Evolutionary conservation across 2,113 vertebrate species (phyloP).

Genomic region (Percina caprodes): DNA sequence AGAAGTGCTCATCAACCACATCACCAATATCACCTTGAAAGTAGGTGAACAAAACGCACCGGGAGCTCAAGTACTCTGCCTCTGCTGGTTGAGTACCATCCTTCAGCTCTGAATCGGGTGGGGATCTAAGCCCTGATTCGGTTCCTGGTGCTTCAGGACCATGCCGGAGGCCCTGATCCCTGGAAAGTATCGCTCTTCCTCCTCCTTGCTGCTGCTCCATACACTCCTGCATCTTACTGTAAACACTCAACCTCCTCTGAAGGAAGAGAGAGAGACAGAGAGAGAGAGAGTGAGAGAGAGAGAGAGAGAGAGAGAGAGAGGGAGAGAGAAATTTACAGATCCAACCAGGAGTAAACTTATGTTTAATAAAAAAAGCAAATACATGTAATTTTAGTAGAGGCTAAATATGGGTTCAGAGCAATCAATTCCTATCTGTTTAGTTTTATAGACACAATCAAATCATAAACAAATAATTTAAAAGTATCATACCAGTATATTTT

Average conservation of each 20-base stretch:
- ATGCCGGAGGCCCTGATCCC: conserved; percentile 63
- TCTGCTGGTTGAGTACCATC: conserved; percentile 93
- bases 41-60: conserved; percentile 98
- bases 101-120: conserved; percentile 73
- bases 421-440: neutral
- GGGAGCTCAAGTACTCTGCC: conserved; percentile 97
- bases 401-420: neutral
- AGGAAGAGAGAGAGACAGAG: conserved; percentile 8
- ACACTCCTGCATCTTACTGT: conserved; percentile 96
- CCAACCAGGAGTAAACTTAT: neutral
- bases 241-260: conserved; percentile 90
- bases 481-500: neutral
- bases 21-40: conserved; percentile 97
- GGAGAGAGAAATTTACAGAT: neutral
- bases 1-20: conserved; percentile 98
- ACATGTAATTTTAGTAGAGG: neutral
- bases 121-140: conserved; percentile 72
- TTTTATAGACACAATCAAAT: neutral
- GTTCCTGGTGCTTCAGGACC: conserved; percentile 64
- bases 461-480: neutral
- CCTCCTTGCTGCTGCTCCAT: conserved; percentile 84
- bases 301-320: neutral
- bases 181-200: conserved; percentile 64
- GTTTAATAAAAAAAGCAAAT: neutral
- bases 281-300: neutral